phyloP scores from a whole-genome alignment of 92 coral and sea anemone genomes.

The Epizoanthus stellaris region DNA sequence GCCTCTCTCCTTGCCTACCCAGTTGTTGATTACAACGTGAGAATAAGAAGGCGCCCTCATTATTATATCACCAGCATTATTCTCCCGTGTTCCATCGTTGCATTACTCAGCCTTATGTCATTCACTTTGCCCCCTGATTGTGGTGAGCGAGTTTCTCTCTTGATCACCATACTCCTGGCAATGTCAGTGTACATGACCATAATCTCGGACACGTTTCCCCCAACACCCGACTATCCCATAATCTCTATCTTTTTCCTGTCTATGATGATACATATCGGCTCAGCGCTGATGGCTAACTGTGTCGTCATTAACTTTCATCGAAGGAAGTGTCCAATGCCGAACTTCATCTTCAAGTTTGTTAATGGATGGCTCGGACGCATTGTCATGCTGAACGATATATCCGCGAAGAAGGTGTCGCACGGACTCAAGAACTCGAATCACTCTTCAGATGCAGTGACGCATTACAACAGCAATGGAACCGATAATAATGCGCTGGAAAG shows the following conservation, averaged over 20 bases:
- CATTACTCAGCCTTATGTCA: slow-evolving; percentile 6
- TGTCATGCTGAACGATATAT: neutral
- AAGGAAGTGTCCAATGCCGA: slow-evolving; percentile 5
- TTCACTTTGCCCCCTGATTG: slow-evolving; percentile 12
- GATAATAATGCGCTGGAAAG: neutral
- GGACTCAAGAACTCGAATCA: too few species aligned
- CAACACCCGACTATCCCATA: slow-evolving; percentile 7
- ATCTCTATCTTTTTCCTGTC: slow-evolving; percentile 9
- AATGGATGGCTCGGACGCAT: neutral
- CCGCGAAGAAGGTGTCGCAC: neutral
- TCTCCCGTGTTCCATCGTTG: slow-evolving; percentile 14
- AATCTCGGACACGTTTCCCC: slow-evolving; percentile 9
- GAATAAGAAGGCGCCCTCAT: neutral
- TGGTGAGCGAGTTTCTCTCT: slow-evolving; percentile 27
- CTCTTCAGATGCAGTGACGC: neutral
- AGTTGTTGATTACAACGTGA: neutral
- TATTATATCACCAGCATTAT: neutral
- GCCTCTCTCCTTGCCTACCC: neutral
- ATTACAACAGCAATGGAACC: neutral
- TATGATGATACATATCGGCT: slow-evolving; percentile 8
- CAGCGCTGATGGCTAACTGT: neutral
- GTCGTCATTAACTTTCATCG: neutral
- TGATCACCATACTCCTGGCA: slow-evolving; percentile 17
- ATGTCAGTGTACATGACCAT: slow-evolving; percentile 22
- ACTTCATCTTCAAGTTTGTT: neutral